phyloP scores from a whole-genome alignment of 2,113 vertebrate genomes.

The Ariopsis seemanni region DNA sequence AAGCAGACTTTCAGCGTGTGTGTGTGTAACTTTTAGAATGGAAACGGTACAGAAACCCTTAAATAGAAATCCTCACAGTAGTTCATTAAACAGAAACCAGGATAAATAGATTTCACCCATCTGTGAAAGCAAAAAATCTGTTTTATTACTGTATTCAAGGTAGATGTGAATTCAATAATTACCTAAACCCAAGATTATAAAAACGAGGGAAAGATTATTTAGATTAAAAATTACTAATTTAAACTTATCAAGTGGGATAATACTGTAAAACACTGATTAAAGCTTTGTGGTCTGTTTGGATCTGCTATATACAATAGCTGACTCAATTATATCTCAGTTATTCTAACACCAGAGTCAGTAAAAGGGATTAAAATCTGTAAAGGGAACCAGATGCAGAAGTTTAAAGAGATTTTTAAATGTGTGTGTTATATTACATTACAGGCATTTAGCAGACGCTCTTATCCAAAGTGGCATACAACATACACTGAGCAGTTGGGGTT shows the following conservation, averaged over 20 bases:
- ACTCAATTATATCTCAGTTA: neutral
- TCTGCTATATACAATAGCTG: neutral
- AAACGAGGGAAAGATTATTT: neutral
- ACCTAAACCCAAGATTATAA: neutral
- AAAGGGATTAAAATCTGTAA: neutral
- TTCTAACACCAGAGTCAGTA: neutral
- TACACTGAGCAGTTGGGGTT: no score
- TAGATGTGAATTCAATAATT: neutral
- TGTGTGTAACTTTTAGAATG: neutral
- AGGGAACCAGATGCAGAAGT: neutral
- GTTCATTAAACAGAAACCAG: neutral
- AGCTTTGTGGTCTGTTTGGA: neutral
- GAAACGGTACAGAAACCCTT: neutral
- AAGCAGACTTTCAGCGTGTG: neutral
- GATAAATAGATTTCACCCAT: neutral
- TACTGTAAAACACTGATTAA: neutral
- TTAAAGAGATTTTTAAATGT: neutral
- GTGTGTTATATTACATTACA: no score
- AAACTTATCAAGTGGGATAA: neutral
- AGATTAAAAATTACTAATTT: neutral
- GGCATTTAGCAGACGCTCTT: no score
- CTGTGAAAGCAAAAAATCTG: neutral
- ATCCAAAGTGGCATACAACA: no score
- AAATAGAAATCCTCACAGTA: neutral
- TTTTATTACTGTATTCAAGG: neutral